Evolutionary conservation across 2,113 vertebrate genomes (phyloP), one percentile per base, ranked within the genome.

Genomic region (Ochotona princeps): DNA sequence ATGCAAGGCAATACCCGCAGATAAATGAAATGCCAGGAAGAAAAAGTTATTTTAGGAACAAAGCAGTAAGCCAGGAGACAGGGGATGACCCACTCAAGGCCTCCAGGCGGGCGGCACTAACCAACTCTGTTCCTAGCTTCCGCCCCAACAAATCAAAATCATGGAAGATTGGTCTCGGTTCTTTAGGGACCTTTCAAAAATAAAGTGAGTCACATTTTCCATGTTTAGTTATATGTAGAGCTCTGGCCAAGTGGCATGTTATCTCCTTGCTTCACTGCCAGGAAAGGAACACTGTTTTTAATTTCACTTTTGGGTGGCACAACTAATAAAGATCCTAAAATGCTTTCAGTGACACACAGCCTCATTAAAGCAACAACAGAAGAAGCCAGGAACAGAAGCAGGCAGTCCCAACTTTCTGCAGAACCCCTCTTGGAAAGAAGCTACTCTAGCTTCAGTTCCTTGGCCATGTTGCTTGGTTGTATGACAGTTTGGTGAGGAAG

Each of bases 21-120:
- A 95, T 94, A 93, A 61, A 82, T 95, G 93, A 92, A 89, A 76
- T 87, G 87, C 87, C 2, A 0, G 89, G 91, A 96, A 95, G 94
- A 87, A 70, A 18, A 81, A 80, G 93, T 60, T 96, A 92, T 94
- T 92, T 95, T 67, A 60, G 73, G 82, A 88, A 74, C 49, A 76
- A 38, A 87, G 91, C 91, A 65, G 51, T 18, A 70, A 35, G 66
- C 93, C 96, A 93, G 79, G 75, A 87, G 72, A 30, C 66, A 14
- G 23, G 75, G 57, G 65, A 60, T 0, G 2, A 63, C 30, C 67
- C 10, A 76, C 32, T 66, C 21, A 63, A 32, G 85, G 87, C 87
- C 87, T 93, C 76, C 70, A n/a, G 18, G 80, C n/a, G 35, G 35
- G 66, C 2, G 35, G 73, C 81, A 67, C 63, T 49, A 67, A 60